Evolutionary conservation across 2,797 vertebrate species (phyloP).

Genomic region (Remorina albescens): DNA sequence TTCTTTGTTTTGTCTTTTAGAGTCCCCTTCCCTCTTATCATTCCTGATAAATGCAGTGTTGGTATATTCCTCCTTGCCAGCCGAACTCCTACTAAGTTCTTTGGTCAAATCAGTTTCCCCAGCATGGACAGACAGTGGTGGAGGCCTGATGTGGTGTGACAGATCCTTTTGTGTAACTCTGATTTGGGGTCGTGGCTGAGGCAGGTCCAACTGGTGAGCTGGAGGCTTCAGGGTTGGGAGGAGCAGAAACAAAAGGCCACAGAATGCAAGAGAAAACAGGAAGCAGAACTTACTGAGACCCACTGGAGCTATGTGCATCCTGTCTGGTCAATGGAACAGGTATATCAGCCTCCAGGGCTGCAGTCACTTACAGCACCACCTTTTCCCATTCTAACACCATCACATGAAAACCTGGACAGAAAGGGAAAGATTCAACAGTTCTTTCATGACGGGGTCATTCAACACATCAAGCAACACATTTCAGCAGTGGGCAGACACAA

Average conservation of each 20-base stretch:
- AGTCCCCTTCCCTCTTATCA: conserved; percentile 5
- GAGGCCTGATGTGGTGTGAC: background rate
- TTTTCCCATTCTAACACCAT: conserved; percentile 75
- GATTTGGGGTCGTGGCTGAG: conserved; percentile 75
- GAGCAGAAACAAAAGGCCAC: conserved; percentile 87
- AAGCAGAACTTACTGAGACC: conserved; percentile 89
- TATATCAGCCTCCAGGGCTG: conserved; percentile 84
- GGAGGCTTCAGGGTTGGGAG: conserved; percentile 83
- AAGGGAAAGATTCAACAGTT: background rate
- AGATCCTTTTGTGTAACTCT: conserved; percentile 32
- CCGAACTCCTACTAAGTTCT: conserved; percentile 21
- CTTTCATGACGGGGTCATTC: background rate
- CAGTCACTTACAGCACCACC: conserved; percentile 54
- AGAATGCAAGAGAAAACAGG: conserved; percentile 87
- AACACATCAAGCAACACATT: background rate
- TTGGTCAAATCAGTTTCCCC: background rate
- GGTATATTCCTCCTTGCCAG: background rate
- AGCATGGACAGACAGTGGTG: background rate
- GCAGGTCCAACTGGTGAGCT: conserved; percentile 67
- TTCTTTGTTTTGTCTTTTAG: conserved; percentile 12
- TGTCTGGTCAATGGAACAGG: conserved; percentile 65
- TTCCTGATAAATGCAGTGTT: background rate
- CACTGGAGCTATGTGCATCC: conserved; percentile 86
- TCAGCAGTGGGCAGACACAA: too few species aligned
- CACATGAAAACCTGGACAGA: conserved; percentile 55